Percentiles rank a stretch among this genome's conserved stretches.
These are phyloP conservation scores for Cephonodes hylas DNA, from an alignment of 2,888 invertebrate genomes.

Conservation along the genomic window DNA sequence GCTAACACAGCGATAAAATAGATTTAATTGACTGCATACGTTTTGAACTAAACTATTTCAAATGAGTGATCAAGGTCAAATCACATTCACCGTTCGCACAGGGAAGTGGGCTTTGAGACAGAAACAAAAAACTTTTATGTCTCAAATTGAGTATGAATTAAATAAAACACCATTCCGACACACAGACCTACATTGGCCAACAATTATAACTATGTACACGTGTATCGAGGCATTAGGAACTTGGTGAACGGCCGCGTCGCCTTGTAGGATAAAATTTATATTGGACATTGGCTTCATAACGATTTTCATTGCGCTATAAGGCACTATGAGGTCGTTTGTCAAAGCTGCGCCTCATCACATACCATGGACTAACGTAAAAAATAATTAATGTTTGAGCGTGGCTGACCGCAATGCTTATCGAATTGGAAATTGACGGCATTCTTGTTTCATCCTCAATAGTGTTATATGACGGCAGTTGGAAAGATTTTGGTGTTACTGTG, in stretches of 20 bases:
- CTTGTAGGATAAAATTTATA: background rate
- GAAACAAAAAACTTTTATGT: conserved; percentile 21
- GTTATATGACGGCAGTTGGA: background rate
- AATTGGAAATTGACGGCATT: conserved; percentile 1
- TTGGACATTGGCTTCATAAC: background rate
- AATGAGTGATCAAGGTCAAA: conserved; percentile 34
- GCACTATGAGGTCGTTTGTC: background rate
- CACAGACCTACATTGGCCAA: background rate
- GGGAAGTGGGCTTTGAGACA: conserved; percentile 25
- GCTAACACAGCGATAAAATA: background rate
- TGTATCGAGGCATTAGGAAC: background rate
- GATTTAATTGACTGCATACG: conserved; percentile 11
- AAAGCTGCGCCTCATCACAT: background rate
- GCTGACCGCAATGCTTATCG: background rate
- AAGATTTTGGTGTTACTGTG: background rate
- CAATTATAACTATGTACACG: background rate
- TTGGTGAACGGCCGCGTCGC: background rate
- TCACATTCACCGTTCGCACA: conserved; percentile 33
- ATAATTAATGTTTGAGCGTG: background rate
- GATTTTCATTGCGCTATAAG: background rate
- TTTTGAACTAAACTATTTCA: conserved; percentile 22
- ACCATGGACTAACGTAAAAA: background rate
- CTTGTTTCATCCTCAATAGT: background rate
- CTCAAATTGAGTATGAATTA: conserved; percentile 4
- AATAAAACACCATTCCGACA: conserved; percentile 16